Evolutionary conservation across 2,113 vertebrate species (phyloP).

Genomic region (Taxidea taxus): DNA sequence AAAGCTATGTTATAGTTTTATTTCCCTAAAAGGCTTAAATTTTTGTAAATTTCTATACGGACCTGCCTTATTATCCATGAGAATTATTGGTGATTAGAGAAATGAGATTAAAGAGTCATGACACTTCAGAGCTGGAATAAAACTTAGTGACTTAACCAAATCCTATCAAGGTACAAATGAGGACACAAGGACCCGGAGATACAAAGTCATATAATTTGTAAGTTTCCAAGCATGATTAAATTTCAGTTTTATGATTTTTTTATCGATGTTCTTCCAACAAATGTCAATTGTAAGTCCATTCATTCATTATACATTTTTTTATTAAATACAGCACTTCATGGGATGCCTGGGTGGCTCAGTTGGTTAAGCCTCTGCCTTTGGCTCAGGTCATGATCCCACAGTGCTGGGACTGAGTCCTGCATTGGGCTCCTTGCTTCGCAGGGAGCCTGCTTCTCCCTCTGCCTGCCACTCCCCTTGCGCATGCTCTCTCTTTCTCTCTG

Average conservation of each 20-base stretch:
- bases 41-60: neutral
- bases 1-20: neutral
- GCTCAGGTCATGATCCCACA: neutral
- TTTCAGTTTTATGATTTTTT: neutral
- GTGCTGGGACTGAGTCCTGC: neutral
- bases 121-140: neutral
- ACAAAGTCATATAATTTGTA: neutral
- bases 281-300: neutral
- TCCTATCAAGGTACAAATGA: neutral
- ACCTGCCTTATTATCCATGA: neutral
- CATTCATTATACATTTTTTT: neutral
- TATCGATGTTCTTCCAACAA: neutral
- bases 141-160: neutral
- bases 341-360: neutral
- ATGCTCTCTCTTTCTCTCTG: neutral
- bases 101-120: neutral
- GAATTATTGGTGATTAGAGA: neutral
- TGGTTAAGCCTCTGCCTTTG: too few relatives aligned
- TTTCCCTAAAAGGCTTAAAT: neutral
- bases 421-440: neutral
- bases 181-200: too few relatives aligned
- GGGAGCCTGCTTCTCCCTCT: neutral
- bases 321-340: neutral
- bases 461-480: neutral
- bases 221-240: neutral